Base-by-base conservation (phyloP, 2,888 invertebrate species). In the Lasioglossum oenotherae region DNA sequence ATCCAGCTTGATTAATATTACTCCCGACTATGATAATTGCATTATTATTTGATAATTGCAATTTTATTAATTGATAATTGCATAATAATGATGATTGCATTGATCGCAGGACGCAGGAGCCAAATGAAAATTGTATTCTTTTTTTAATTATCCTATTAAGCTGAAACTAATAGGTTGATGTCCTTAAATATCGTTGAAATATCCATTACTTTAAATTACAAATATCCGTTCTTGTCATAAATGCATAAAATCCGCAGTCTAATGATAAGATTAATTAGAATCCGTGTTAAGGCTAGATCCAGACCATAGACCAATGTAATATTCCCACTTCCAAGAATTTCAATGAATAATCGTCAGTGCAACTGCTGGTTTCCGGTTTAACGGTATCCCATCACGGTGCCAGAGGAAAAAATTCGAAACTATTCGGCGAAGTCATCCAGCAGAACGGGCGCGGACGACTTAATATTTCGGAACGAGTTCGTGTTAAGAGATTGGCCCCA, bases 401-500 rank as follows among this genome's bases (percentile, higher is more conserved):
- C 23, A 10, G 23, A 4, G 53, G 10, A 53, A 53, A 53, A 53
- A 53, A 53, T n/a, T 53, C n/a, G n/a, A 6, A 5, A 64, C 16
- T 16, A 31, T 31, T 31, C 27, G 64, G 31, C 64, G 6, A 64
- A 64, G 16, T 64, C 16, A 64, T 31, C 64, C 64, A 14, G 31
- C 16, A 31, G 64, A 64, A 64, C 64, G 31, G 64, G 5, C 19
- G 5, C 19, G 53, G 16, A 27, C 4, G 41, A 31, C 64, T 44
- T 27, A 31, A 19, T 8, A 35, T 35, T 27, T 53, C n/a, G 27
- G n/a, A 35, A 38, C 44, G n/a, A 44, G 67, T 53, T 38, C 16
- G 38, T 35, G 57, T 19, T 19, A 73, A 31, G 80, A 80, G 49
- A 49, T 38, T 44, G 73, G 73, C 23, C n/a, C 67, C 1, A 53